phyloP scores from a whole-genome alignment of 2,113 vertebrate genomes.

The Gallinago media region DNA sequence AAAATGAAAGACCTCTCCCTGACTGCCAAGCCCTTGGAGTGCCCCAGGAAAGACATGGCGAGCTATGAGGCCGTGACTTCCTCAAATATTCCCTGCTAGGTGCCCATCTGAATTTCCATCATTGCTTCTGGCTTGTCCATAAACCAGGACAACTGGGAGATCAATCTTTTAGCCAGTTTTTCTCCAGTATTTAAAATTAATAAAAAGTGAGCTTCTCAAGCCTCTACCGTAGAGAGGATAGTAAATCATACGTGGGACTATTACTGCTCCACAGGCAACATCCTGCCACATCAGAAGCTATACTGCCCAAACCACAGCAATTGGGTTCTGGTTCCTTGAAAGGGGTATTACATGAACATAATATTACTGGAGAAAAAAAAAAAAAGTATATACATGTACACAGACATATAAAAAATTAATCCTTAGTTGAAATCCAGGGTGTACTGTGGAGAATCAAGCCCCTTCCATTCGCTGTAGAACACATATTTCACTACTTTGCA shows the following conservation, averaged over 20 bases:
- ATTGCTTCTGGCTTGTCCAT: not conserved
- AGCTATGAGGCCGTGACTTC: accelerated
- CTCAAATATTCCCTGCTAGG: accelerated
- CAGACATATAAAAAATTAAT: not conserved
- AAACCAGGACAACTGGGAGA: not conserved
- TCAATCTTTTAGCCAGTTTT: not conserved
- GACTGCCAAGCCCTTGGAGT: not conserved
- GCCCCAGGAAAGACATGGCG: accelerated
- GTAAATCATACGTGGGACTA: not conserved
- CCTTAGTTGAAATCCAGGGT: not conserved
- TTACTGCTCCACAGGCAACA: not conserved
- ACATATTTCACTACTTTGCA: not conserved
- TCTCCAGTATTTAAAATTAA: not conserved
- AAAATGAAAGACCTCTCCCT: accelerated
- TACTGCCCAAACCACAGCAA: no score
- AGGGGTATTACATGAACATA: not conserved
- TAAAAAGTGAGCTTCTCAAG: not conserved
- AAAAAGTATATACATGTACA: accelerated
- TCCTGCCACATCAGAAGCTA: not conserved
- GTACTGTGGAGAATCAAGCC: accelerated
- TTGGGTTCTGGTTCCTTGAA: not conserved
- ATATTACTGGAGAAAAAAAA: not conserved
- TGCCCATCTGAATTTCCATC: not conserved
- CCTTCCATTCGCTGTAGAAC: not conserved
- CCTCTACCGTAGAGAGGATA: accelerated